Base-by-base conservation (phyloP, 1,140 invertebrate species). In the Polypedilum vanderplanki region DNA sequence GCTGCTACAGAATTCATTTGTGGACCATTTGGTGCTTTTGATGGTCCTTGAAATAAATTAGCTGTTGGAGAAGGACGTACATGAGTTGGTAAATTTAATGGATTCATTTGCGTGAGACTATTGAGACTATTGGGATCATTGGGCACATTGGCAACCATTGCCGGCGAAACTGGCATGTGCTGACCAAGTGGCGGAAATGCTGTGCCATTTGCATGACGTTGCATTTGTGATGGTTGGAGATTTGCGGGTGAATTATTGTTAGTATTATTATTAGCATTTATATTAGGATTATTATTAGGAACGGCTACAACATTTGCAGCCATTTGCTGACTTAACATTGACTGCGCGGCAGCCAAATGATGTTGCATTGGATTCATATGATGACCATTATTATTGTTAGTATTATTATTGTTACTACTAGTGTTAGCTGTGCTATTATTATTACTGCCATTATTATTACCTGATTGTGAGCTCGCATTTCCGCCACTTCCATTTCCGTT, bases 41-140 rank as follows among this genome's bases (percentile, higher is more conserved):
- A 91, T 77, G 91, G 87, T 10, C 65, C 65, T 85, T 91, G 90
- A 86, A 93, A 94, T 87, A 93, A 90, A 76, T 83, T 82, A 85
- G 80, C 82, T 86, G 79, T 81, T 79, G 88, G 87, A 79, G 87
- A 88, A 79, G 88, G 85, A 82, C 88, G 87, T 77, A 90, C 88
- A 82, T 89, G 89, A 83, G 88, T 86, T 80, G 90, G 65, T 80
- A 89, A 87, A 85, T 87, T 89, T 83, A 86, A 86, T 78, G 87
- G 87, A 78, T 86, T 87, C 74, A 87, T 83, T 78, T 85, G 65
- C 65, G 65, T 70, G 20, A 70, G 65, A 70, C 65, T 70, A 57
- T 57, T 70, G 65, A 70, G 65, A 70, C 17, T 82, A 80, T 82
- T 83, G 46, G 65, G 75, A 74, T 70, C 77, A 33, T 33, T 33